phyloP scores from a whole-genome alignment of 2,797 vertebrate genomes.

The Scolopax bukidnonensis region DNA sequence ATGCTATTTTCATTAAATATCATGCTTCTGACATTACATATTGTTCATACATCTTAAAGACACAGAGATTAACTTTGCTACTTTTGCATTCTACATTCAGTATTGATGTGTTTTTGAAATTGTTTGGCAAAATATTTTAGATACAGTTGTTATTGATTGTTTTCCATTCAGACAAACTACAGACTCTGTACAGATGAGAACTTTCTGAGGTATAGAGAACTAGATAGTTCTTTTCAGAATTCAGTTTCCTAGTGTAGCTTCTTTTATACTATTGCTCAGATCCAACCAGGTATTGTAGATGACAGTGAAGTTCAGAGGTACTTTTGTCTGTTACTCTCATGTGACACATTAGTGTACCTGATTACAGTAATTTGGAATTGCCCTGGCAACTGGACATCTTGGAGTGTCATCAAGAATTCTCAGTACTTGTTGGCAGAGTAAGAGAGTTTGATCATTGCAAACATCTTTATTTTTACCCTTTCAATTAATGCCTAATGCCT shows the following conservation, averaged over 20 bases:
- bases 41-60: neutral
- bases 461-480: neutral
- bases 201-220: neutral
- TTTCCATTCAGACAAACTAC: neutral
- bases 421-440: neutral
- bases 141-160: neutral
- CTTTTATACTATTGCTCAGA: neutral
- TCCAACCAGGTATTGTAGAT: neutral
- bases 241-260: neutral
- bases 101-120: neutral
- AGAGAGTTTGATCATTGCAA: neutral
- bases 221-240: neutral
- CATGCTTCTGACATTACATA: neutral
- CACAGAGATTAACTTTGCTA: neutral
- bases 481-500: neutral
- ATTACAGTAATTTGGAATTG: neutral
- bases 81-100: neutral
- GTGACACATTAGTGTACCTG: fast-evolving
- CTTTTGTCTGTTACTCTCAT: neutral
- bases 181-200: neutral
- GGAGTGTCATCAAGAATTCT: neutral
- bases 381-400: neutral
- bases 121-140: neutral
- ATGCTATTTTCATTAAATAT: neutral
- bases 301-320: neutral